Base-by-base conservation (phyloP, 2,797 vertebrate species). In the Graptemys geographica region DNA sequence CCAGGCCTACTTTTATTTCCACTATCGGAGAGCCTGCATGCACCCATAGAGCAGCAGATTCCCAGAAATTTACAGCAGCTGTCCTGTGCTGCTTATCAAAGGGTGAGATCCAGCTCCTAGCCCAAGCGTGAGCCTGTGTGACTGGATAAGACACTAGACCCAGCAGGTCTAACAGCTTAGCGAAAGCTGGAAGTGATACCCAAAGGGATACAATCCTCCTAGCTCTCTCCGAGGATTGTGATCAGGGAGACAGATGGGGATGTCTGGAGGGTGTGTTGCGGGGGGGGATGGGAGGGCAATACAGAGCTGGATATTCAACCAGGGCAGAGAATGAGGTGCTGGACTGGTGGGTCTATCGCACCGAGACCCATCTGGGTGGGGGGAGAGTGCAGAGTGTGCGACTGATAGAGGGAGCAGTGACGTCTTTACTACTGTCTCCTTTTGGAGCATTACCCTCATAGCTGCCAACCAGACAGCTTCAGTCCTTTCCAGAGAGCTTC, bases 321-420 rank as follows among this genome's bases (percentile, higher is more conserved):
- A 76, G 74, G 27, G 37, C 13, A 18, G 74, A 78, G 13, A 49
- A 27, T 78, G 44, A 49, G 41, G 74, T 13, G 41, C 49, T 4
- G 7, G 13, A 28, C 16, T 78, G 44, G 27, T 28, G 44, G 11
- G 74, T 49, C 8, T 49, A 3, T 31, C 27, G 4, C 41, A 31
- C 28, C 16, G 41, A 78, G 74, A 5, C 74, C 8, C 4, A 13
- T 28, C 1, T 1, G 31, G 0, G 0, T 11, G 15, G n/a, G 74
- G 37, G 62, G 25, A 37, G 37, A 53, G 33, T 62, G 5, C 16
- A 33, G 25, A 33, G 31, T 28, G 3, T 15, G 49, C 27, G 53
- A 62, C 93, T 23, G 1, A 0, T 21, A 27, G 57, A 81, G 52
- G 78, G 91, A 82, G 55, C 21, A 5, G 27, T 21, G 55, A 37